Conservation (phyloP, 2,797 vertebrate species). For the Amblyraja radiata region DNA sequence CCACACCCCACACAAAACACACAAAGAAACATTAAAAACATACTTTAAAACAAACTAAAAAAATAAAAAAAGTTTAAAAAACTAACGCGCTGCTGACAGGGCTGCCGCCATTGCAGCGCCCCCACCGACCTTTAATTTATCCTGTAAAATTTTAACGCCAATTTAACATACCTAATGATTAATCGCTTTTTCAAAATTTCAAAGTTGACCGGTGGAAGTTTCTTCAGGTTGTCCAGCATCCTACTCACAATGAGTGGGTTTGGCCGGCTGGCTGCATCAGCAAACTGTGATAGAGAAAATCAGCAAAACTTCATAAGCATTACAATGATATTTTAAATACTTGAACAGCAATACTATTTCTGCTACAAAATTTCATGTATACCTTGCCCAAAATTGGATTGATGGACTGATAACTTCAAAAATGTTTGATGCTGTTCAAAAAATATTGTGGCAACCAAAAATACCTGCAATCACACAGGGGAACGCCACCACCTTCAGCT, state of each 20-base stretch:
- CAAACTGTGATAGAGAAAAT: constrained; percentile 44
- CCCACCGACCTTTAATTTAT: no score
- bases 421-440: neutral
- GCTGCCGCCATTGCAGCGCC: no score
- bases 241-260: constrained; percentile 50
- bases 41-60: no score
- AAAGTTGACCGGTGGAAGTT: constrained; percentile 62
- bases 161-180: constrained; percentile 62
- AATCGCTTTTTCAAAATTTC: constrained; percentile 75
- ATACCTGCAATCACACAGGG: no score
- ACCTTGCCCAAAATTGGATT: neutral
- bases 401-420: neutral
- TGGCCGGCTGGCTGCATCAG: constrained; percentile 46
- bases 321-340: neutral
- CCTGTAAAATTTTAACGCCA: neutral
- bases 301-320: neutral
- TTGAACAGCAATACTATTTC: neutral
- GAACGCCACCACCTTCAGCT: no score
- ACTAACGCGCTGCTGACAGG: no score
- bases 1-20: no score
- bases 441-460: no score
- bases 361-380: neutral
- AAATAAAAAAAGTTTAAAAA: no score
- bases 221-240: constrained; percentile 56
- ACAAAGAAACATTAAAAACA: no score